phyloP scores from a whole-genome alignment of 2,888 invertebrate species.

The Serripes groenlandicus region DNA sequence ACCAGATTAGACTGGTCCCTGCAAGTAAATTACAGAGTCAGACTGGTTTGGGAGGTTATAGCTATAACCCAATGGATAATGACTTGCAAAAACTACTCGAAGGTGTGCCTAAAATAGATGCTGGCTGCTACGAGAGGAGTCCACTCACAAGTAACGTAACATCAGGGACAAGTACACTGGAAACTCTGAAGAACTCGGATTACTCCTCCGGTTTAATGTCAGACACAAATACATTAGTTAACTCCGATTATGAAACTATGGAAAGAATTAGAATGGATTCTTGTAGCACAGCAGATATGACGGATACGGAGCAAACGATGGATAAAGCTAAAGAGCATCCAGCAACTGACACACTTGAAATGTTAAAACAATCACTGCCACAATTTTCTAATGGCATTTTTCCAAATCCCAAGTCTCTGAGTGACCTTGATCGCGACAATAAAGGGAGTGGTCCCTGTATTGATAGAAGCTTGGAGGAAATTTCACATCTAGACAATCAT shows the following conservation, averaged over 20 bases:
- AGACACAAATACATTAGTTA: constrained; percentile 62
- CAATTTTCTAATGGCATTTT: constrained; percentile 58
- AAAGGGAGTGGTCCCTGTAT: constrained; percentile 79
- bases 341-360: constrained; percentile 37
- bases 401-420: constrained; percentile 66
- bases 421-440: constrained; percentile 63
- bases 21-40: constrained; percentile 72
- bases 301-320: constrained; percentile 14
- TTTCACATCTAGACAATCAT: constrained; percentile 70
- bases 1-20: constrained; percentile 82
- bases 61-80: constrained; percentile 62
- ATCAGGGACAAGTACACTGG: constrained; percentile 62
- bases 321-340: constrained; percentile 29
- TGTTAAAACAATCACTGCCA: constrained; percentile 54
- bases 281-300: constrained; percentile 8
- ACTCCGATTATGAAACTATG: constrained; percentile 56
- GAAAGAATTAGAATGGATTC: constrained; percentile 23
- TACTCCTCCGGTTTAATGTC: constrained; percentile 50
- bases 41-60: constrained; percentile 58
- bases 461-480: constrained; percentile 82
- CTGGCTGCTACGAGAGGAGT: constrained; percentile 78
- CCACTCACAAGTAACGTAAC: constrained; percentile 66
- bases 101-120: constrained; percentile 80
- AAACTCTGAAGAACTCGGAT: constrained; percentile 61
- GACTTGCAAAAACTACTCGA: constrained; percentile 79